Percentiles rank a stretch among this genome's conserved stretches.
Conservation (phyloP, 2,888 invertebrate genomes). For the Stratiomys singularior region DNA sequence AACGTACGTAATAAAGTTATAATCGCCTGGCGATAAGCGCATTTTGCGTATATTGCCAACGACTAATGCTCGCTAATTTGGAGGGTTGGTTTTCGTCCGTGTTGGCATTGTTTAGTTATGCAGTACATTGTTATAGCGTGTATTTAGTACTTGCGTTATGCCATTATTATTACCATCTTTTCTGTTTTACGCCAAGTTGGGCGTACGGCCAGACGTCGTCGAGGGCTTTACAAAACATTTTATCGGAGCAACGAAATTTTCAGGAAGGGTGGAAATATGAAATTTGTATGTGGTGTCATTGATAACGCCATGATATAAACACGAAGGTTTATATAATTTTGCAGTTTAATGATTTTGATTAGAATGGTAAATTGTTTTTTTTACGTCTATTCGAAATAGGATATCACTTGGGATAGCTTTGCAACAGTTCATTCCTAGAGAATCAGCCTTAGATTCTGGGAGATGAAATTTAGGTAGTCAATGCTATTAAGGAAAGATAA, state of each 20-base stretch:
- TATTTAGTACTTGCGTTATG: slow-evolving; percentile 7
- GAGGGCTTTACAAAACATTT: background rate
- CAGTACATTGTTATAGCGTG: slow-evolving; percentile 32
- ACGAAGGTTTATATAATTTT: background rate
- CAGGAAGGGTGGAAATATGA: slow-evolving; percentile 5
- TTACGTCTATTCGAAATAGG: too few relatives aligned
- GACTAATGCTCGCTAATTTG: slow-evolving; percentile 51
- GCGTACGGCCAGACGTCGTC: background rate
- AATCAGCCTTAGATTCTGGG: too few relatives aligned
- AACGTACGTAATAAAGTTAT: slow-evolving; percentile 49
- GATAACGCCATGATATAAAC: slow-evolving; percentile 28
- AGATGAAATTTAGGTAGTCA: too few relatives aligned
- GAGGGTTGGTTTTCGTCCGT: slow-evolving; percentile 43
- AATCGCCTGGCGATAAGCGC: slow-evolving; percentile 49
- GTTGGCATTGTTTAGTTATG: slow-evolving; percentile 22
- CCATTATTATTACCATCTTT: slow-evolving; percentile 19
- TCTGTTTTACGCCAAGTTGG: slow-evolving; percentile 9
- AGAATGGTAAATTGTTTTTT: too few relatives aligned
- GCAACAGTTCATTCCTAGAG: too few relatives aligned
- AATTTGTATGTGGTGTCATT: slow-evolving; percentile 32
- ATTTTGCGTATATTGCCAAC: slow-evolving; percentile 45
- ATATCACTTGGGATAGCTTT: too few relatives aligned
- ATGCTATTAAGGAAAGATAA: too few relatives aligned
- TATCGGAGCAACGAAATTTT: background rate
- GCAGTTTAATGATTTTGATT: too few relatives aligned